Base-by-base conservation (phyloP, 2,113 vertebrate genomes). In the Blennius ocellaris region DNA sequence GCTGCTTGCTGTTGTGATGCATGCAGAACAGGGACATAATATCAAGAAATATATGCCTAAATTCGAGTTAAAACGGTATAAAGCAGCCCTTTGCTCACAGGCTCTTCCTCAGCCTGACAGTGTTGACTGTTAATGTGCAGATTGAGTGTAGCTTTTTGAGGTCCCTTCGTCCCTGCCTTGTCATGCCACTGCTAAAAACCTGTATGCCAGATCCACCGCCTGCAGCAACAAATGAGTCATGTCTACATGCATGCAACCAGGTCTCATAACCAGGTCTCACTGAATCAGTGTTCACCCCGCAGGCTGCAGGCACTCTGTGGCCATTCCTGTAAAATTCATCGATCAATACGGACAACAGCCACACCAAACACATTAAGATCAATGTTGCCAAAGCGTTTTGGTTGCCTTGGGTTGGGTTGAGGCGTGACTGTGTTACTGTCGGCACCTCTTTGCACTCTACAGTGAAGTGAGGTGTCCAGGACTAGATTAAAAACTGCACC, bases 221-320 rank as follows among this genome's bases (percentile, higher is more conserved):
- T 2, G 11, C 36, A 82, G 87, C 85, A 65, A 71, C 66, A 76
- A 84, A 87, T 90, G 87, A 89, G 81, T 90, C 87, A 88, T 54
- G 62, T 73, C 66, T 77, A 57, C 78, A 73, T 67, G 81, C 72
- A 62, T 83, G 78, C 87, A 82, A 76, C 85, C 68, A 67, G 81
- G 84, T 73, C 81, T 79, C 69, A 60, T 57, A 74, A 61, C 84
- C 76, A 62, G 78, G 81, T 77, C 80, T 82, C 68, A 64, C 16
- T 69, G 78, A 84, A 82, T 55, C 54, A 8, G 52, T 14, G 30
- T 36, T 38, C 50, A 57, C 51, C 59, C 51, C 30, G 36, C 53
- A 60, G 76, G 73, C 88, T 64, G 58, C 60, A 76, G 84, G 73
- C 79, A 71, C 41, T 76, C 55, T 78, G 78, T 65, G 73, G 66